Evolutionary conservation across 2,888 invertebrate genomes (phyloP).

Genomic region (Drosophila paucipuncta): DNA sequence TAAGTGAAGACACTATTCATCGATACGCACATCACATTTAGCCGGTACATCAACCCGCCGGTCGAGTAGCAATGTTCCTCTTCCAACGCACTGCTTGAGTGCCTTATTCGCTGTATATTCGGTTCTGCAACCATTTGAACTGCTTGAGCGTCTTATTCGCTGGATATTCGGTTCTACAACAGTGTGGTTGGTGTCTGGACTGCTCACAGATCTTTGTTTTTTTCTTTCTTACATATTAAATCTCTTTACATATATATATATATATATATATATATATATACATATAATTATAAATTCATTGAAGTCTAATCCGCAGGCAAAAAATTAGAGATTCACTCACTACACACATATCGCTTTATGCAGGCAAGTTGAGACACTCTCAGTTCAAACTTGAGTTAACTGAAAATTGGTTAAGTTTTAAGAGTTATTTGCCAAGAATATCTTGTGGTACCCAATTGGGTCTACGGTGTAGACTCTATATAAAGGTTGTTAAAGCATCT

Average conservation of each 20-base stretch:
- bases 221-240: not conserved
- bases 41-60: not conserved
- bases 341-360: no score
- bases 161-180: not conserved
- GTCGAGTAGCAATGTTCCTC: not conserved
- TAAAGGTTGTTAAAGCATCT: no score
- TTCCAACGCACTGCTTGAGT: not conserved
- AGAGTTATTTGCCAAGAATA: no score
- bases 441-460: no score
- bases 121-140: not conserved
- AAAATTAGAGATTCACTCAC: no score
- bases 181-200: not conserved
- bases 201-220: not conserved
- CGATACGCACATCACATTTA: slow-evolving; percentile 1
- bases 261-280: no score
- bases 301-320: no score
- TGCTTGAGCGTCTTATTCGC: not conserved
- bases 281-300: no score
- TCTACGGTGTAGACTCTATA: no score
- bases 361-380: not conserved
- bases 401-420: no score
- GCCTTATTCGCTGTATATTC: not conserved
- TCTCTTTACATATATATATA: no score
- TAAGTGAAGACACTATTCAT: slow-evolving; percentile 7
- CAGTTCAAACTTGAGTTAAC: not conserved